Evolutionary conservation across 1,140 invertebrate genomes (phyloP), one percentile per base, ranked within the genome.

Genomic region (Listronotus bonariensis): DNA sequence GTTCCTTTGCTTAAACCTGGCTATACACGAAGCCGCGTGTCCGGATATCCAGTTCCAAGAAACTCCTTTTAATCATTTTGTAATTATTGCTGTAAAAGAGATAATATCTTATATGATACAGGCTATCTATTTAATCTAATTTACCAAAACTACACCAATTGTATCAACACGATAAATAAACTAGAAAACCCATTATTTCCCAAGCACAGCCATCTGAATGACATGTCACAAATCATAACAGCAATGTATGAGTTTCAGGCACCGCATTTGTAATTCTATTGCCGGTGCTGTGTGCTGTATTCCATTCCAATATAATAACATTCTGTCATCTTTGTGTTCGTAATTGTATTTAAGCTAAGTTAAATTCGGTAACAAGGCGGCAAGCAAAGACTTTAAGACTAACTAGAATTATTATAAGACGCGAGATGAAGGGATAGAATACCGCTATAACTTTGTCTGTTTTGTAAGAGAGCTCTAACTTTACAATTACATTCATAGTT

Each of bases 331-430:
- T 56, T 56, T 56, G 53, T 56, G 26, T 36, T 26, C 9, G 40
- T 56, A 56, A 56, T 56, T 56, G 53, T 56, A 40, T 31, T 43
- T 60, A 54, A 69, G 67, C 69, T 59, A 63, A 51, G 59, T 42
- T 61, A 53, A 61, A 61, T 53, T 51, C 14, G 51, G 46, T 42
- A 49, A 53, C 48, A 51, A 60, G 48, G 48, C 57, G 51, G 43
- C 26, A 26, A 48, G 56, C 40, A 53, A 43, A 38, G 59, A 34
- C 51, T 45, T 51, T 52, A 61, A 61, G 36, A 61, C 51, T 53
- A 18, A 36, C 48, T 18, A 52, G 32, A 61, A 61, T 61, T 52
- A 61, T 61, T 53, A 61, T 53, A 48, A 46, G 51, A 43, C 43
- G 34, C 46, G 46, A 52, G 12, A 61, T 59, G 34, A 38, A 18